Percentiles rank a stretch among this genome's conserved stretches.
Conservation (phyloP, 2,797 vertebrate genomes). For the Epinephelus malabaricus region DNA sequence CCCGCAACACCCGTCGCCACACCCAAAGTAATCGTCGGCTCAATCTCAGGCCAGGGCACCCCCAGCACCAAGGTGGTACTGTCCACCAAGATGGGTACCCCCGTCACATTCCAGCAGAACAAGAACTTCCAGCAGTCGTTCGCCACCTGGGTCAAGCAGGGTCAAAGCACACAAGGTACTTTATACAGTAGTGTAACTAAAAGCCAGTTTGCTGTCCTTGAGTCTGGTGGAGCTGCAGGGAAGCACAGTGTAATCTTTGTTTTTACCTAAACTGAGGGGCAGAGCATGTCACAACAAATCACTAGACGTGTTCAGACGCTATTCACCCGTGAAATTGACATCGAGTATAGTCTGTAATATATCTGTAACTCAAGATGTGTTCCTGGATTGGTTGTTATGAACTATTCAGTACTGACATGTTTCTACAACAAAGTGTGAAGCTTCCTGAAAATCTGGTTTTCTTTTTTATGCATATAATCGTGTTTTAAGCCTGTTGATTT, state of each 20-base stretch:
- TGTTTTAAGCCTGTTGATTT: neutral
- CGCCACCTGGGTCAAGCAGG: slow-evolving; percentile 98
- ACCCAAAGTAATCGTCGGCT: slow-evolving; percentile 92
- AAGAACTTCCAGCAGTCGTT: slow-evolving; percentile 99
- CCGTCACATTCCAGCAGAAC: slow-evolving; percentile 98
- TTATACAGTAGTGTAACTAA: neutral
- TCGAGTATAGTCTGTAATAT: neutral
- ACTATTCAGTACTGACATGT: neutral
- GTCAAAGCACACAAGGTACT: slow-evolving; percentile 92
- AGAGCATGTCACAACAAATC: slow-evolving; percentile 2
- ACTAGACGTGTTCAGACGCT: neutral
- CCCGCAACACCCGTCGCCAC: slow-evolving; percentile 84
- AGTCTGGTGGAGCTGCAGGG: neutral
- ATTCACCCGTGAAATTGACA: neutral
- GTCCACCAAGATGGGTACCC: slow-evolving; percentile 94
- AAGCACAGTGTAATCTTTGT: neutral
- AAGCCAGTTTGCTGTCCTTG: neutral
- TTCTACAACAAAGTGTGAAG: neutral
- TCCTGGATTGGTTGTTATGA: neutral
- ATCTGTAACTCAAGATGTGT: neutral
- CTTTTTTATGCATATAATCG: neutral
- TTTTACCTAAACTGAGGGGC: neutral
- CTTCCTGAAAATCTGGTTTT: neutral
- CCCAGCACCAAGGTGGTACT: slow-evolving; percentile 94
- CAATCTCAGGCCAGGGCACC: slow-evolving; percentile 90